These are phyloP conservation scores for Tyto alba DNA, from an alignment of 2,113 vertebrate species.

Conservation along the genomic window DNA sequence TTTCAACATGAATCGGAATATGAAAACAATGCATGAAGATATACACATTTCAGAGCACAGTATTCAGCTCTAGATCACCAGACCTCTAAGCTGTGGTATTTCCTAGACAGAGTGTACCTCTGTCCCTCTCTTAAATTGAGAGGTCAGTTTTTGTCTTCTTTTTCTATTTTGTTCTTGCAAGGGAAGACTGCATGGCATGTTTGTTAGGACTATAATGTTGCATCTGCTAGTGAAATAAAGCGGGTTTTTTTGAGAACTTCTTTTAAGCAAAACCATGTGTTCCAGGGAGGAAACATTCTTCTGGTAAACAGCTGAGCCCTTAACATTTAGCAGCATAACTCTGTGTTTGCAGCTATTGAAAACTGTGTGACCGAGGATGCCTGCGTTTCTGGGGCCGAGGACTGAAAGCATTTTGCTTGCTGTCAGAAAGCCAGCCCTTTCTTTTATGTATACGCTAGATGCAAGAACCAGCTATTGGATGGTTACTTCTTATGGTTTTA, in stretches of 20 bases:
- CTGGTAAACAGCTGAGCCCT: constrained; percentile 61
- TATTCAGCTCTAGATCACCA: neutral
- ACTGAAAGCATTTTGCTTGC: constrained; percentile 35
- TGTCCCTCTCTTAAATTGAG: neutral
- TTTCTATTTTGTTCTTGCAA: neutral
- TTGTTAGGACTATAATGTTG: constrained; percentile 5
- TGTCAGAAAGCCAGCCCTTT: constrained; percentile 44
- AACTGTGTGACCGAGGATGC: constrained; percentile 34
- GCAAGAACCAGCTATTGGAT: constrained; percentile 28
- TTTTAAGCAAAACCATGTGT: constrained; percentile 67
- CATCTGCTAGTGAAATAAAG: constrained; percentile 46
- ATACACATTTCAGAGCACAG: neutral
- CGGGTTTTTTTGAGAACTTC: neutral
- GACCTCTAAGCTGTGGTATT: neutral
- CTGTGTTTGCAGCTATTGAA: constrained; percentile 53
- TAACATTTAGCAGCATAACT: constrained; percentile 59
- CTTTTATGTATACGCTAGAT: neutral
- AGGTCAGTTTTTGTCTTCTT: neutral
- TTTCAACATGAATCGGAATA: neutral
- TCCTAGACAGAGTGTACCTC: neutral
- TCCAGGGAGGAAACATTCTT: constrained; percentile 52
- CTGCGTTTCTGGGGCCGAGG: constrained; percentile 16
- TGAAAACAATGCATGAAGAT: neutral
- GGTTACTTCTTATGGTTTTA: constrained; percentile 38
- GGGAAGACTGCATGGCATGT: neutral